These are phyloP conservation scores for Spatula versicolor DNA, from an alignment of 2,797 vertebrate genomes.

Conservation along the genomic window DNA sequence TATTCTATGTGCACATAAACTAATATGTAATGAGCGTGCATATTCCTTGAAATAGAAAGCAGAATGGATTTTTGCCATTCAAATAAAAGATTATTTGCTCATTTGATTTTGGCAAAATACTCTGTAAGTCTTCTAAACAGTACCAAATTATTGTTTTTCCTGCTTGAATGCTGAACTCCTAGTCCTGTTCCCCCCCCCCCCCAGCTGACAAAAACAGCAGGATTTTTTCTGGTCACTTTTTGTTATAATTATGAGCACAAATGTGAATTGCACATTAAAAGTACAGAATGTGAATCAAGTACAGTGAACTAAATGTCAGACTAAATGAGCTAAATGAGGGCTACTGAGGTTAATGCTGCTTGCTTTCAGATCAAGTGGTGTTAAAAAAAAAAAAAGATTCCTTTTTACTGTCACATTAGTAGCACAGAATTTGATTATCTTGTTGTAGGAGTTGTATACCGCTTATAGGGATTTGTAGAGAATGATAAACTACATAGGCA, in stretches of 20 bases:
- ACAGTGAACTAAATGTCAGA: neutral
- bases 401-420: neutral
- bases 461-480: neutral
- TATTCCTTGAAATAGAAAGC: neutral
- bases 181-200: fast-evolving
- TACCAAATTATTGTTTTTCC: neutral
- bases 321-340: no score
- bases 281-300: neutral
- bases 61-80: neutral
- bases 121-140: neutral
- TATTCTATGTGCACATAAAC: neutral
- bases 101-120: neutral
- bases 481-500: neutral
- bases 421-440: neutral
- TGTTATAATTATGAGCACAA: neutral
- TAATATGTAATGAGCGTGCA: neutral
- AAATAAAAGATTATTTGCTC: neutral
- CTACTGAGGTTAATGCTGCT: neutral
- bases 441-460: neutral
- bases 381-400: neutral
- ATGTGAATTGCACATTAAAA: neutral
- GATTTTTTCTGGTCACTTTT: neutral
- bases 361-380: neutral
- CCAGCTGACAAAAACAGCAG: neutral
- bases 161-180: neutral